Evolutionary conservation across 2,113 vertebrate genomes (phyloP), one percentile per base, ranked within the genome.

Genomic region (Crypturellus undulatus): DNA sequence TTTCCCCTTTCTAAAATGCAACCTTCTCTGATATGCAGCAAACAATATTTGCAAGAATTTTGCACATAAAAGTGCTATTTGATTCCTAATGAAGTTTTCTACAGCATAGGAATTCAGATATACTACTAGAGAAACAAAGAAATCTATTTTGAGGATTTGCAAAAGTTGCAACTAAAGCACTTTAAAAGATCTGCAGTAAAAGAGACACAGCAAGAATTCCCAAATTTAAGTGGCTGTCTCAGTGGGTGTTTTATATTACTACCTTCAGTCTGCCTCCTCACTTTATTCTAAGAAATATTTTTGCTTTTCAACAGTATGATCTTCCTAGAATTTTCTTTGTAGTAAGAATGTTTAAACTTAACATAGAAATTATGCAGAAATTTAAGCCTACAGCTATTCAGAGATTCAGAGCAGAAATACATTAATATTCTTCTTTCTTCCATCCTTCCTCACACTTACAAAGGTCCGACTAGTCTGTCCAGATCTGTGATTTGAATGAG

Each of bases 321-420:
- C 72, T 56, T 47, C 64, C 68, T 25, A 54, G 54, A 47, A 79
- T 54, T 70, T 79, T 68, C 80, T 86, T 83, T 92, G 83, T 8
- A 52, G 76, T 45, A 59, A 90, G 81, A 89, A 90, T 42, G 49
- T 6, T 59, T 38, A 40, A 69, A 25, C n/a, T 43, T 56, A 18
- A 40, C 10, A n/a, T 7, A 73, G 64, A 83, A 92, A 83, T 90
- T 54, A 70, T 79, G 83, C 83, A 85, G 54, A 64, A 82, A 43
- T 38, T 25, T 86, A 72, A 96, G 76, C 64, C 76, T 82, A n/a
- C 52, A 82, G 79, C 5, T 34, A 78, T 71, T 82, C 85, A 92
- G 94, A 72, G 69, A 40, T 24, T 64, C 62, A 62, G 75, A 80
- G 63, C 68, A 77, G 59, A 70, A 62, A 30, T 11, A 64, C 12